phyloP scores from a whole-genome alignment of 2,888 invertebrate genomes.

The Papilio gigon region DNA sequence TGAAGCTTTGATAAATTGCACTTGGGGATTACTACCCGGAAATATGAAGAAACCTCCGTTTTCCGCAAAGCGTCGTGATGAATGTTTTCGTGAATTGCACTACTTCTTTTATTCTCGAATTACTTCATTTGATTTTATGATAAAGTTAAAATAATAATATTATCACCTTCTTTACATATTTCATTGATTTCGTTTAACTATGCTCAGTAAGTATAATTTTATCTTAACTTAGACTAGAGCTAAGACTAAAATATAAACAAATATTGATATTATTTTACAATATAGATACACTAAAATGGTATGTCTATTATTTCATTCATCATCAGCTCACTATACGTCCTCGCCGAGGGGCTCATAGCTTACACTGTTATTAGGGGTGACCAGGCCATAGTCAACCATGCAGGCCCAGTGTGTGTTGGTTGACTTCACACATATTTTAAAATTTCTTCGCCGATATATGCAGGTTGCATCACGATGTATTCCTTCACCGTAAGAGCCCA shows the following conservation, averaged over 20 bases:
- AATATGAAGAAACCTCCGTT: conserved; percentile 42
- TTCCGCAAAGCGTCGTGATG: conserved; percentile 37
- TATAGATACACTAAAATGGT: not conserved
- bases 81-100: conserved; percentile 39
- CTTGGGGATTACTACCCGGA: conserved; percentile 41
- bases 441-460: too few relatives aligned
- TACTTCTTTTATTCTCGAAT: conserved; percentile 30
- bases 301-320: too few relatives aligned
- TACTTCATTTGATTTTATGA: conserved; percentile 27
- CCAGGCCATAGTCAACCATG: too few relatives aligned
- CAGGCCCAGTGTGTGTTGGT: too few relatives aligned
- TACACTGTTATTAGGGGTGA: too few relatives aligned
- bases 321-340: too few relatives aligned
- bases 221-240: not conserved
- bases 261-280: not conserved
- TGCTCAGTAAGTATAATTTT: not conserved
- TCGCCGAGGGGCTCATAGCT: too few relatives aligned
- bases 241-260: too few relatives aligned
- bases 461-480: too few relatives aligned
- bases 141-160: not conserved
- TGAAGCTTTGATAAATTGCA: conserved; percentile 42
- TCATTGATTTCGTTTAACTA: not conserved
- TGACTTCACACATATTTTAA: too few relatives aligned
- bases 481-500: too few relatives aligned
- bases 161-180: not conserved